Evolutionary conservation across 1,140 invertebrate species (phyloP), one percentile per base, ranked within the genome.

Genomic region (Charaxes varanes): DNA sequence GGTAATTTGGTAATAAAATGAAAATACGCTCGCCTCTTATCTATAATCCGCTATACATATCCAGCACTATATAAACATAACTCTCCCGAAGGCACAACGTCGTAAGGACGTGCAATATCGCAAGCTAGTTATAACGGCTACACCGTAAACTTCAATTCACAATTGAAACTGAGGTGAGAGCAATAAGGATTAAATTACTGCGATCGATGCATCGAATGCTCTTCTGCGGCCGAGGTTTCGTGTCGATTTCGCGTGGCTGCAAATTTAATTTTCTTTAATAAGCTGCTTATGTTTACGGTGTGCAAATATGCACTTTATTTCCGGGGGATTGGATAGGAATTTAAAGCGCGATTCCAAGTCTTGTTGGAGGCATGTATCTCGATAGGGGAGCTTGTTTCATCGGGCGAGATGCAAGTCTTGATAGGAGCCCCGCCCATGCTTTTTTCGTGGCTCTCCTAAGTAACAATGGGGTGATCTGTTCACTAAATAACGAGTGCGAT

Each of bases 1-100:
- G 79, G 79, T 79, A 83, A 83, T 83, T 83, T 81, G 77, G 77
- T 80, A 83, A 83, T 83, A 83, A 83, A 83, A 79, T 76, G 79
- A 81, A 82, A 81, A 83, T 79, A 79, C 74, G 62, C 55, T 79
- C 72, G 44, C 64, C 41, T 41, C 73, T 83, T 83, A 83, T 83
- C 79, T 73, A 71, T 64, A 67, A 81, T 83, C 77, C 73, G 63
- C 64, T 78, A 76, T 78, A 77, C 65, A 71, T 65, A 80, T 67
- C 62, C 60, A 53, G 41, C 41, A 58, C 74, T 76, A 71, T 79
- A 82, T 81, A 81, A 76, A 82, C 64, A 76, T 62, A 58, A 32
- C 37, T 12, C 6, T 18, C 24, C 11, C 26, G 26, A 14, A 24
- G 33, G 13, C 32, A 26, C 38, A 74, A 74, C 27, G 60, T 41